A percentile compares a stretch with the other conserved stretches of the same genome.
phyloP scores from a whole-genome alignment of 2,113 vertebrate species.

The Sisor rabdophorus region DNA sequence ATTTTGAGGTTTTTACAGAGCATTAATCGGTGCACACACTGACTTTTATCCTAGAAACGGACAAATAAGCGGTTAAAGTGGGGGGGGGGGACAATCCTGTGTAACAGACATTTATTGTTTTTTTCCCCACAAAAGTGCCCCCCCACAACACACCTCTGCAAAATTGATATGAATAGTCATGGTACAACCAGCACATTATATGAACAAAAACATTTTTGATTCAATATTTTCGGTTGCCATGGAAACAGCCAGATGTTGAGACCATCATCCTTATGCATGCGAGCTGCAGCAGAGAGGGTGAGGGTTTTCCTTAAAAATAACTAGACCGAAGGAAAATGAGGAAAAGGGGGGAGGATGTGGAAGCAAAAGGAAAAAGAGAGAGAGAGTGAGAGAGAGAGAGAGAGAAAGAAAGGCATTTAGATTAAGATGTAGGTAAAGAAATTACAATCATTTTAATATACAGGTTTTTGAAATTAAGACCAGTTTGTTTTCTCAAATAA shows the following conservation, averaged over 20 bases:
- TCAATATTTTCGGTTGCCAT: constrained; percentile 57
- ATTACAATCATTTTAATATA: no score
- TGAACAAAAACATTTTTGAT: constrained; percentile 25
- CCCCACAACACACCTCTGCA: neutral
- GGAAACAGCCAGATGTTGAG: constrained; percentile 66
- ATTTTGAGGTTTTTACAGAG: neutral
- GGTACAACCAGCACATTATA: constrained; percentile 47
- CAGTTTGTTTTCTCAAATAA: neutral
- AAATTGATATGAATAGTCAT: neutral
- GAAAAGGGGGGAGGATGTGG: constrained; percentile 1
- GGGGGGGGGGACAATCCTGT: neutral
- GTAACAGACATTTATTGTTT: neutral
- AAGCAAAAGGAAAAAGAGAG: constrained; percentile 42
- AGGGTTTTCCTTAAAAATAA: constrained; percentile 56
- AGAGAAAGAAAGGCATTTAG: neutral
- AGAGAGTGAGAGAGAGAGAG: neutral
- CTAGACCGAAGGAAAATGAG: constrained; percentile 27
- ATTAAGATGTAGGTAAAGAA: no score
- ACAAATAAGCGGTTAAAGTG: neutral
- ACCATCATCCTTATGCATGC: constrained; percentile 50
- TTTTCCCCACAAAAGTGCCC: no score
- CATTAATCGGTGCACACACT: neutral
- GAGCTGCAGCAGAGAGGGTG: constrained; percentile 44
- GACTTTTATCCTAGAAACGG: constrained; percentile 1
- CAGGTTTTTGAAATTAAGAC: no score